phyloP scores from a whole-genome alignment of 2,888 invertebrate species.

The Lapara coniferarum region DNA sequence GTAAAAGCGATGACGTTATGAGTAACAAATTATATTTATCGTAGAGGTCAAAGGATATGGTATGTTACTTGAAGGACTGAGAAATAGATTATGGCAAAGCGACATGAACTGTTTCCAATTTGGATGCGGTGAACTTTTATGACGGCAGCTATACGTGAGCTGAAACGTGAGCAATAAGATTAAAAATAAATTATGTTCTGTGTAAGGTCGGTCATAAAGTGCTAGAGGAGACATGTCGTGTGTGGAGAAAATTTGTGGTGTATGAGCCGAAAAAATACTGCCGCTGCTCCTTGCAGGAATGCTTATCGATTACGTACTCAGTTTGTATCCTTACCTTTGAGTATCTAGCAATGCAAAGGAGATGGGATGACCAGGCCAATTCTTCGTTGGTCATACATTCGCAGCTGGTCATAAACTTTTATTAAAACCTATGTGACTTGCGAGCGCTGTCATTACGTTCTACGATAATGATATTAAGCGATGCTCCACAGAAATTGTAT shows the following conservation, averaged over 20 bases:
- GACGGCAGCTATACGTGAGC: constrained; percentile 77
- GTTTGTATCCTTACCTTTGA: no score
- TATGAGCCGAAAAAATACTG: constrained; percentile 18
- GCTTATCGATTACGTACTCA: constrained; percentile 6
- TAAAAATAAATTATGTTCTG: constrained; percentile 78
- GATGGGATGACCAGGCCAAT: no score
- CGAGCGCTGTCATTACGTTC: no score
- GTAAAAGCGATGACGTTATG: background rate
- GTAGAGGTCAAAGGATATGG: constrained; percentile 20
- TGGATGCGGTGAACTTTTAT: constrained; percentile 76
- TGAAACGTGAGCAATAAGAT: constrained; percentile 78
- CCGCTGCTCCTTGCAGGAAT: background rate
- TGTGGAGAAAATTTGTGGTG: constrained; percentile 27
- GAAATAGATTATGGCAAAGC: constrained; percentile 51
- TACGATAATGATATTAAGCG: no score
- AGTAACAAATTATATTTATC: constrained; percentile 6
- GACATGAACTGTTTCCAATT: constrained; percentile 73
- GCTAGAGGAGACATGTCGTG: constrained; percentile 43
- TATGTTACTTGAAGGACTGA: constrained; percentile 27
- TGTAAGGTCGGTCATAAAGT: constrained; percentile 61
- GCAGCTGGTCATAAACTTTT: no score
- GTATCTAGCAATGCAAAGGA: no score
- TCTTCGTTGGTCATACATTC: no score
- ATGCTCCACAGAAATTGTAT: no score
- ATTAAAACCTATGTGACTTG: no score